Evolutionary conservation across 2,113 vertebrate species (phyloP), one percentile per base, ranked within the genome.

Genomic region (Scytalopus superciliaris): DNA sequence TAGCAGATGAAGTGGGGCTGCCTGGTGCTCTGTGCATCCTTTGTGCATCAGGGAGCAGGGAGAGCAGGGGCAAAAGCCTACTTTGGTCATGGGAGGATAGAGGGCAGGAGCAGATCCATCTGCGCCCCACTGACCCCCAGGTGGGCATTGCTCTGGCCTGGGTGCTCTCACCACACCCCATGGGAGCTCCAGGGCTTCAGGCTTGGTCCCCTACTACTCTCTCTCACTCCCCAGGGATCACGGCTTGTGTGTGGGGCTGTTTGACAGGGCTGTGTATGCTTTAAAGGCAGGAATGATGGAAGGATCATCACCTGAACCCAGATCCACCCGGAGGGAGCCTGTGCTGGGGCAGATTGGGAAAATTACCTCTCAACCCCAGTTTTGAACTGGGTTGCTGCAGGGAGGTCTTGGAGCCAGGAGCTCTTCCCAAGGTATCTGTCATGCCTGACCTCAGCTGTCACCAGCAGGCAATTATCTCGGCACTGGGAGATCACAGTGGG

Each of bases 401-500:
- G 63, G 73, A 95, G 67, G 67, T 52, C 85, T 94, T 0, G 2
- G 63, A 90, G 82, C 82, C 1, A 1, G 57, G 37, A 97, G 90
- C 76, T 92, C 78, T 93, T 97, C 74, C 80, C 25, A 9, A 91
- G 76, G 63, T 80, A 92, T 93, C 93, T 6, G 75, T 96, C 91
- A 92, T 35, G 94, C 86, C 96, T 96, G 97, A 93, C 95, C 95
- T 96, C 93, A 82, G 91, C 94, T 97, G 95, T 97, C 97, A 94
- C 84, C 17, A 1, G 60, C 74, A 96, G 84, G 91, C 94, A 96
- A 95, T 97, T 97, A 97, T 94, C 91, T 97, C 21, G 0, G 87
- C 3, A 19, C 74, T 94, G 93, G 95, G 91, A 93, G 90, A 94
- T 83, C 39, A 3, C 5, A 0, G 84, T 2, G 2, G 83, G 87